These are phyloP conservation scores for Agriopis marginaria DNA, from an alignment of 2,888 invertebrate species.

Conservation along the genomic window DNA sequence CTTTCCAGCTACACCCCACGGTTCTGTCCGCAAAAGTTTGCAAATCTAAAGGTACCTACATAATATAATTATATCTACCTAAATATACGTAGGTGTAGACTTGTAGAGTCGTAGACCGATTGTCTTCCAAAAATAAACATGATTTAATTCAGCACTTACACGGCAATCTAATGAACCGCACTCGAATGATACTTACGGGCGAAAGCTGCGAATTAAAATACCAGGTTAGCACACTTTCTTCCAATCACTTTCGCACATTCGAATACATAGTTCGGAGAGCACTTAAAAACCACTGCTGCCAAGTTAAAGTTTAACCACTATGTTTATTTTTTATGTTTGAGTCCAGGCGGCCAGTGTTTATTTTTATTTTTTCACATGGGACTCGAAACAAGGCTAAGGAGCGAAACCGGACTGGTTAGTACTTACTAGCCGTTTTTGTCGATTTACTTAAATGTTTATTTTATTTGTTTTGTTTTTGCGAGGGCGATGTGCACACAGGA, in stretches of 20 bases:
- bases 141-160: constrained; percentile 31
- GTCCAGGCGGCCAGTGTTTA: constrained; percentile 13
- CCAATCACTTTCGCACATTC: constrained; percentile 40
- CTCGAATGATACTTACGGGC: constrained; percentile 39
- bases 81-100: constrained; percentile 19
- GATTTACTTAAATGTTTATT: constrained; percentile 66
- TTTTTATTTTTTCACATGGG: constrained; percentile 54
- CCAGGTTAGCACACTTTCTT: constrained; percentile 38
- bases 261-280: constrained; percentile 9
- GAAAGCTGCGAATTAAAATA: constrained; percentile 41
- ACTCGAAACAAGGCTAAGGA: constrained; percentile 55
- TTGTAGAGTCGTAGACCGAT: constrained; percentile 23
- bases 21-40: neutral
- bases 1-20: too few relatives aligned
- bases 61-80: constrained; percentile 6
- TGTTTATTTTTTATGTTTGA: constrained; percentile 3
- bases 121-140: constrained; percentile 40
- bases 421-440: constrained; percentile 55
- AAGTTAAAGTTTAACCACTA: constrained; percentile 4
- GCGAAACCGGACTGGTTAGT: constrained; percentile 64
- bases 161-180: constrained; percentile 17
- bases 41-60: neutral
- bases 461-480: constrained; percentile 60
- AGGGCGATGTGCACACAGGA: constrained; percentile 56
- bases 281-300: neutral